Evolutionary conservation across 2,113 vertebrate species (phyloP), one percentile per base, ranked within the genome.

Genomic region (Greenwoodochromis staneri): DNA sequence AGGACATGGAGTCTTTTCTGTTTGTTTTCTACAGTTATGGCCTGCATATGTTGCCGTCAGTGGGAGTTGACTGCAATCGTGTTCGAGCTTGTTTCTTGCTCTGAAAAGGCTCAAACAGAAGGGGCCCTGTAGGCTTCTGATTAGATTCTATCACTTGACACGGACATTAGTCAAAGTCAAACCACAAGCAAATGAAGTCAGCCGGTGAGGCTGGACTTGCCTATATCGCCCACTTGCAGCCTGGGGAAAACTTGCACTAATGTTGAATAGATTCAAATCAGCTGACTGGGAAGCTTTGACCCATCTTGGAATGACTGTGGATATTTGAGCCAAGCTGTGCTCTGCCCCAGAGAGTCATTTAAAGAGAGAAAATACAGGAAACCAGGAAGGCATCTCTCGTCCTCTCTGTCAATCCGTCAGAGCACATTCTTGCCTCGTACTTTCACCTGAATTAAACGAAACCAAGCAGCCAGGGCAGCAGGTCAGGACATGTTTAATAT

Each of bases 401-500:
- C 63, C 45, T 83, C 71, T 87, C 34, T 40, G 42, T 45, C 73
- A 6, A 31, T 83, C 47, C 83, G 82, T 89, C 71, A 36, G 87
- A 87, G 81, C 82, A 45, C 91, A 92, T 95, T 93, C 89, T 89
- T 93, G 81, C 87, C 88, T 90, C 54, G 59, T 71, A 81, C 63
- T 87, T 93, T 90, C 80, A 83, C 59, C 88, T 85, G 71, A 82
- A 85, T 90, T 55, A 92, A 90, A 88, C 40, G 82, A 95, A 92
- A 93, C 91, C 90, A 9, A 59, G 86, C 86, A 92, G 87, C 90
- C 59, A n/a, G 51, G 42, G 86, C 80, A 71, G 84, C 96, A 95
- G 91, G 96, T 91, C 53, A 49, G 66, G 93, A 71, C 96, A 94
- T 45, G 96, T 94, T 91, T 85, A 59, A 89, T 29, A 85, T 82